These are phyloP conservation scores for Biston betularia DNA, from an alignment of 2,888 invertebrate species.

Conservation along the genomic window DNA sequence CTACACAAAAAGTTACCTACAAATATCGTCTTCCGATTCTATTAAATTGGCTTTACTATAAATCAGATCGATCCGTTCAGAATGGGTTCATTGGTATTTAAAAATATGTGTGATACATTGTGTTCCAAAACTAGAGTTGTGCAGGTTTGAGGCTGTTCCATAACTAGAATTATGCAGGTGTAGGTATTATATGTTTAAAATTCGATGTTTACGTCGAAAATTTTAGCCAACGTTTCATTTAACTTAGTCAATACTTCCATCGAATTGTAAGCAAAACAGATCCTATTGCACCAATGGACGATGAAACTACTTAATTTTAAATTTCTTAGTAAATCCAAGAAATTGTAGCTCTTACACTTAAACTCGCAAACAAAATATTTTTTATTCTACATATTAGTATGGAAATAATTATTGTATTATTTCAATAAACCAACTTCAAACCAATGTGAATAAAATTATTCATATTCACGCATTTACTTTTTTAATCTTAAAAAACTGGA, in stretches of 20 bases:
- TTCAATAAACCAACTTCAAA: too few relatives aligned
- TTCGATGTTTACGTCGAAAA: not conserved
- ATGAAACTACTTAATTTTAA: too few relatives aligned
- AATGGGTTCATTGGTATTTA: constrained; percentile 39
- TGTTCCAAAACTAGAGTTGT: not conserved
- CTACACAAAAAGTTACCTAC: not conserved
- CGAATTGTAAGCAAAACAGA: too few relatives aligned
- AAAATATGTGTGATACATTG: constrained; percentile 6
- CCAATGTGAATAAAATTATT: too few relatives aligned
- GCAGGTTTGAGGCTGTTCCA: not conserved
- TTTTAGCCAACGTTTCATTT: not conserved
- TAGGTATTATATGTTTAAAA: not conserved
- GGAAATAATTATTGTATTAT: too few relatives aligned
- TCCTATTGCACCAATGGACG: too few relatives aligned
- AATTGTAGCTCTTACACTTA: too few relatives aligned
- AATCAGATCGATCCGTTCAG: not conserved
- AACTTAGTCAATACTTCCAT: not conserved
- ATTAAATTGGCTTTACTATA: not conserved
- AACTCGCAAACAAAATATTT: too few relatives aligned
- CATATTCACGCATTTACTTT: too few relatives aligned
- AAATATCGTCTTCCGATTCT: not conserved
- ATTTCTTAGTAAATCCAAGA: too few relatives aligned
- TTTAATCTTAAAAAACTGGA: too few relatives aligned
- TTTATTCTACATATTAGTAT: too few relatives aligned
- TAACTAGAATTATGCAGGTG: not conserved